A percentile compares a stretch with the other conserved stretches of the same genome.
Evolutionary conservation across 53 echinoderm and acorn worm species (phyloP).

Genomic region (Hippasteria phrygiana): DNA sequence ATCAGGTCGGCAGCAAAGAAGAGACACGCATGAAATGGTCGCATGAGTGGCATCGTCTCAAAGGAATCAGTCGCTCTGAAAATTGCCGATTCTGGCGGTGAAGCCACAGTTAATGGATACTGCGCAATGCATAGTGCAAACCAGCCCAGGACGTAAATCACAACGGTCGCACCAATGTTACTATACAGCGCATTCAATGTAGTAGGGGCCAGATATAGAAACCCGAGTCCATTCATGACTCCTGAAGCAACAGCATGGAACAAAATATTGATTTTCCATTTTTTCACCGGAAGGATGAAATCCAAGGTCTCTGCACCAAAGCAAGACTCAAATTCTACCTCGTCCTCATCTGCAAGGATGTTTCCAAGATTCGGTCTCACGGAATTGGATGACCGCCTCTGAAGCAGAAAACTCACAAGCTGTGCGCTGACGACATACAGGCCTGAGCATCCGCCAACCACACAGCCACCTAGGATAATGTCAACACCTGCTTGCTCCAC

Average conservation of each 20-base stretch:
- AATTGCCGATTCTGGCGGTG: constrained; percentile 85
- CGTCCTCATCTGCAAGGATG: constrained; percentile 91
- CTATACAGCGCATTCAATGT: constrained; percentile 79
- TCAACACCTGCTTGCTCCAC: constrained; percentile 65
- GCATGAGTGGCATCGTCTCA: constrained; percentile 83
- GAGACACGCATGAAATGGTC: constrained; percentile 84
- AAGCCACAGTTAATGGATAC: constrained; percentile 83
- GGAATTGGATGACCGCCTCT: constrained; percentile 56
- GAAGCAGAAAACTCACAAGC: constrained; percentile 71
- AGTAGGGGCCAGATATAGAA: constrained; percentile 82
- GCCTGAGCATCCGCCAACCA: constrained; percentile 71
- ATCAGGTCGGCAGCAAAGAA: constrained; percentile 77
- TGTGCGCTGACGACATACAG: constrained; percentile 79
- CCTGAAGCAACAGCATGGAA: constrained; percentile 80
- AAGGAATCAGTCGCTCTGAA: constrained; percentile 82
- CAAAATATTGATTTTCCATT: constrained; percentile 83
- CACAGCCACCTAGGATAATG: constrained; percentile 26
- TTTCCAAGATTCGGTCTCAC: constrained; percentile 24
- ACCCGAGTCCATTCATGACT: constrained; percentile 76
- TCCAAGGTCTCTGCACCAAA: constrained; percentile 80
- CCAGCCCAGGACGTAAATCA: constrained; percentile 85
- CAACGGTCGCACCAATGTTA: constrained; percentile 74
- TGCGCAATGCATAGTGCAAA: constrained; percentile 85
- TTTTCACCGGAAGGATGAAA: constrained; percentile 86
- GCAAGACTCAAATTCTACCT: constrained; percentile 91